phyloP scores from a whole-genome alignment of 2,797 vertebrate genomes.

The Pantherophis vulpinus region DNA sequence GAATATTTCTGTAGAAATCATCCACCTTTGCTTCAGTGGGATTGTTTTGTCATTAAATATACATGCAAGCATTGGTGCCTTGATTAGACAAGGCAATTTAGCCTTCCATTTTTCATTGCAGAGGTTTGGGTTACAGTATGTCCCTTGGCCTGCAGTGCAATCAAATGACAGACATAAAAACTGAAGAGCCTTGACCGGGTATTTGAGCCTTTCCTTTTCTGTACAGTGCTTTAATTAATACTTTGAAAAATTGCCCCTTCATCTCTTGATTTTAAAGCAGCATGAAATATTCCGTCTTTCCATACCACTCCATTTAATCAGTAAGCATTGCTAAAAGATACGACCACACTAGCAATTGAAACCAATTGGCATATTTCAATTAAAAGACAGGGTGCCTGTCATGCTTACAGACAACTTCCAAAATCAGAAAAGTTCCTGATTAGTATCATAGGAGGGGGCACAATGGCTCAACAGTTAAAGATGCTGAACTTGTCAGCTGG shows the following conservation, averaged over 20 bases:
- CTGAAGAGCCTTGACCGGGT: constrained; percentile 68
- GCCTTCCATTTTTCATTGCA: constrained; percentile 54
- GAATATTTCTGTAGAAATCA: constrained; percentile 42
- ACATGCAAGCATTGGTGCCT: constrained; percentile 63
- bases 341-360: neutral
- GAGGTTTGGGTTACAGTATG: constrained; percentile 62
- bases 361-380: constrained; percentile 8
- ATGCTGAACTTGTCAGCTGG: neutral
- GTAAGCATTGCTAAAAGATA: neutral
- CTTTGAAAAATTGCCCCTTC: constrained; percentile 54
- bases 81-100: constrained; percentile 62
- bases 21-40: constrained; percentile 55
- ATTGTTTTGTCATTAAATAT: constrained; percentile 71
- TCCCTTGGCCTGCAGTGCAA: constrained; percentile 59
- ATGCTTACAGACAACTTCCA: neutral
- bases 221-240: constrained; percentile 55
- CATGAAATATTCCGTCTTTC: constrained; percentile 31
- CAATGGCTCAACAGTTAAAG: neutral
- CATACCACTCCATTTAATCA: neutral
- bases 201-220: constrained; percentile 57
- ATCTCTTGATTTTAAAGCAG: constrained; percentile 43
- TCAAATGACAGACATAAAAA: constrained; percentile 68
- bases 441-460: neutral
- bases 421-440: neutral
- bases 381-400: neutral